phyloP scores from a whole-genome alignment of 1,140 invertebrate species.

The Melipona quadrifasciata region DNA sequence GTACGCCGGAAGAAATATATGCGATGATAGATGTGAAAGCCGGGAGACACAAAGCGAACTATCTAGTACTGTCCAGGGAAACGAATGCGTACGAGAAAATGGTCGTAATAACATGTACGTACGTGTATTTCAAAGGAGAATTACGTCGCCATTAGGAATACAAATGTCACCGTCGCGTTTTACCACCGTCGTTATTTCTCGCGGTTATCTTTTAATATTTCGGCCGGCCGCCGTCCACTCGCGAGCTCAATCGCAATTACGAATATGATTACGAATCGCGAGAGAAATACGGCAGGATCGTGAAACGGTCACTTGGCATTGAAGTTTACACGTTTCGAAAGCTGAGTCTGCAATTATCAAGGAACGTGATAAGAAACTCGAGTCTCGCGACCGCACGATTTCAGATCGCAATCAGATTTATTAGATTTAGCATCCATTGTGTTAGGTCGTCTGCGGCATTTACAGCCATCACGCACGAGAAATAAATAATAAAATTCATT shows the following conservation, averaged over 20 bases:
- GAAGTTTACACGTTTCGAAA: not conserved
- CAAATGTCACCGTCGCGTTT: not conserved
- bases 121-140: constrained; percentile 42
- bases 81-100: constrained; percentile 41
- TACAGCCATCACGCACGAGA: too few relatives aligned
- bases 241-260: not conserved
- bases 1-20: constrained; percentile 41
- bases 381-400: not conserved
- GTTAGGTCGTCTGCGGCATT: not conserved
- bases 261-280: not conserved
- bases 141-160: constrained; percentile 27
- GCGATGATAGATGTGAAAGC: constrained; percentile 43
- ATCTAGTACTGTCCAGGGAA: constrained; percentile 20
- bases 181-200: not conserved
- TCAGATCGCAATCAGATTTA: not conserved
- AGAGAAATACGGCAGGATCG: not conserved
- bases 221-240: too few relatives aligned
- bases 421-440: not conserved
- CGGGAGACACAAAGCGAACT: constrained; percentile 45
- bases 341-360: not conserved
- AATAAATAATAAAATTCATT: too few relatives aligned
- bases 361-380: not conserved
- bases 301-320: too few relatives aligned
- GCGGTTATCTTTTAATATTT: constrained; percentile 4
- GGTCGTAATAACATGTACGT: constrained; percentile 45